These are phyloP conservation scores for Apostichopus californicus DNA, from an alignment of 35 echinoderm and acorn worm genomes.

Conservation along the genomic window DNA sequence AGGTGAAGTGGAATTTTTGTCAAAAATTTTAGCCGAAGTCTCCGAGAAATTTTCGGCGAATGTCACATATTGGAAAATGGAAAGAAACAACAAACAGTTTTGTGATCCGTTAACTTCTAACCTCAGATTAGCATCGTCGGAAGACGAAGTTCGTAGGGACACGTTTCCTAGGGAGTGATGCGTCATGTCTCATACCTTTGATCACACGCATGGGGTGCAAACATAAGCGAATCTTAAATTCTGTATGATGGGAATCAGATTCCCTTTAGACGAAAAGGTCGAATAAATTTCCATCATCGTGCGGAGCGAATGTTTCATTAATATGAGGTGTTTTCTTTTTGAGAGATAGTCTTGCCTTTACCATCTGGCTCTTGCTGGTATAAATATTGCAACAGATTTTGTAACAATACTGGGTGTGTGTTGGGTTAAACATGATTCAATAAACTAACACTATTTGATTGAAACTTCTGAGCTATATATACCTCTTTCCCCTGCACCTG, in stretches of 20 bases:
- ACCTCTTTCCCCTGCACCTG: no score
- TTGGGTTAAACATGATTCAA: no score
- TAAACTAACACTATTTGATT: no score
- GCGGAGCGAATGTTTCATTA: no score
- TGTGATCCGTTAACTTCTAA: neutral
- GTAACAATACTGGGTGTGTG: no score
- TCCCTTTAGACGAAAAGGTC: constrained; percentile 8
- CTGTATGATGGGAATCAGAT: neutral
- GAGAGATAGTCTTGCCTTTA: no score
- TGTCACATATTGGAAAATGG: neutral
- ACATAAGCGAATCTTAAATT: neutral
- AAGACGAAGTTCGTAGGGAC: neutral
- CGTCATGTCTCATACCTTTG: neutral
- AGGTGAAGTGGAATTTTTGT: constrained; percentile 49
- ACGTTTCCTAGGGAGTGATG: constrained; percentile 22
- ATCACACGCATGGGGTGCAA: neutral
- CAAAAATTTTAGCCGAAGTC: constrained; percentile 28
- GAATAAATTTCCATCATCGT: constrained; percentile 29
- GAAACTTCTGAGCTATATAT: no score
- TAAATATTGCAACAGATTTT: no score
- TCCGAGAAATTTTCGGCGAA: constrained; percentile 11
- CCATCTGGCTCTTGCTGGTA: no score
- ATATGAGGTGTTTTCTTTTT: no score
- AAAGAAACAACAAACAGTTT: neutral
- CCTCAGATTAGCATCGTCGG: neutral